Conservation (phyloP, 2,797 vertebrate species). For the Aselliscus stoliczkanus region DNA sequence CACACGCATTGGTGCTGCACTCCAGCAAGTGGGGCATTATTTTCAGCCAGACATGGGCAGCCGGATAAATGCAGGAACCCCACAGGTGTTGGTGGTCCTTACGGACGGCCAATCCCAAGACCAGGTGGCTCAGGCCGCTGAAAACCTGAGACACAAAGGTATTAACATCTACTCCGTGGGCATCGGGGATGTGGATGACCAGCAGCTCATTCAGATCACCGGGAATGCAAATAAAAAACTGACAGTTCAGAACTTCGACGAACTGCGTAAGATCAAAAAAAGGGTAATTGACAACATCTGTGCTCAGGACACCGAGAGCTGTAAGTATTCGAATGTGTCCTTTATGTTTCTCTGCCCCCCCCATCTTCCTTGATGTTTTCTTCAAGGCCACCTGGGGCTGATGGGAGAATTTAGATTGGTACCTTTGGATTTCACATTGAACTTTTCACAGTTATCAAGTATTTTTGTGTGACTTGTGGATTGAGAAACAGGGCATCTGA, state of each 20-base stretch:
- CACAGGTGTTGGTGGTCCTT: conserved; percentile 75
- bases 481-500: neutral
- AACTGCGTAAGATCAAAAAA: conserved; percentile 72
- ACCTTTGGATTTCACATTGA: neutral
- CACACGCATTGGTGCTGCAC: conserved; percentile 63
- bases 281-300: conserved; percentile 76
- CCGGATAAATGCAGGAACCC: conserved; percentile 59
- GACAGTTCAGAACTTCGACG: conserved; percentile 50
- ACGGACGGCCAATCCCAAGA: conserved; percentile 74
- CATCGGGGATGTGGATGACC: conserved; percentile 63
- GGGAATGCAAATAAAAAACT: conserved; percentile 70
- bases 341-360: neutral
- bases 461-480: neutral
- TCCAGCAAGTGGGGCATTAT: conserved; percentile 55
- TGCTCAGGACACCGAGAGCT: conserved; percentile 32
- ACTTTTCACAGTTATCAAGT: neutral
- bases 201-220: conserved; percentile 73
- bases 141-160: conserved; percentile 67
- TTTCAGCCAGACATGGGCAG: conserved; percentile 70
- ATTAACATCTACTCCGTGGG: conserved; percentile 74
- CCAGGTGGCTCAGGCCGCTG: conserved; percentile 59
- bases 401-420: neutral
- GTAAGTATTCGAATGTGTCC: conserved; percentile 59
- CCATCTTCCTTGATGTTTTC: neutral
- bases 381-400: neutral